Evolutionary conservation across 1,140 invertebrate species (phyloP).

Genomic region (Drosophila lini): DNA sequence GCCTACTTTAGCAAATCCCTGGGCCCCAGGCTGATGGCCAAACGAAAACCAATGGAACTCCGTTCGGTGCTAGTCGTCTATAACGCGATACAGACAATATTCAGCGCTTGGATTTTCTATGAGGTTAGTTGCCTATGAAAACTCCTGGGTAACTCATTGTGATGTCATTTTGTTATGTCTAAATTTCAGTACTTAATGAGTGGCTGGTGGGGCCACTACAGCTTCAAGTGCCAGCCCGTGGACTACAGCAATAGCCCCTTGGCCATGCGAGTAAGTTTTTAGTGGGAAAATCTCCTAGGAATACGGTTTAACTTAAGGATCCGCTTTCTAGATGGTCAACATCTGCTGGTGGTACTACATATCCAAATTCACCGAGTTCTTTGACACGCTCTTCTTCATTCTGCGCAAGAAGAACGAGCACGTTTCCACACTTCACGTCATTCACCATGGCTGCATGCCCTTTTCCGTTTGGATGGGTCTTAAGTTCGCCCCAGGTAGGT

Average conservation of each 20-base stretch:
- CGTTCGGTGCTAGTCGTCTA: conserved; percentile 93
- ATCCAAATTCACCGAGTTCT: conserved; percentile 98
- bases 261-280: conserved; percentile 91
- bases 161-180: background rate
- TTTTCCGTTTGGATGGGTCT: conserved; percentile 97
- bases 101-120: conserved; percentile 96
- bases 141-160: background rate
- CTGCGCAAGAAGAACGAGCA: conserved; percentile 96
- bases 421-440: conserved; percentile 96
- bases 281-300: background rate
- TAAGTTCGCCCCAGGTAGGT: conserved; percentile 94
- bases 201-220: conserved; percentile 94
- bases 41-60: conserved; percentile 94
- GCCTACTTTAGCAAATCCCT: conserved; percentile 93
- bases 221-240: conserved; percentile 96
- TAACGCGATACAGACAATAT: conserved; percentile 94
- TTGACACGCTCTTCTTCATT: conserved; percentile 97
- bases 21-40: conserved; percentile 95
- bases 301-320: background rate
- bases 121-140: conserved; percentile 86
- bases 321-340: conserved; percentile 90
- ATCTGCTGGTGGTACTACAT: conserved; percentile 99
- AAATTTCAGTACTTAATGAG: conserved; percentile 91
- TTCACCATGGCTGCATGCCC: conserved; percentile 98
- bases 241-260: conserved; percentile 93